phyloP scores from a whole-genome alignment of 2,888 invertebrate species.

The Microctonus hyperodae region DNA sequence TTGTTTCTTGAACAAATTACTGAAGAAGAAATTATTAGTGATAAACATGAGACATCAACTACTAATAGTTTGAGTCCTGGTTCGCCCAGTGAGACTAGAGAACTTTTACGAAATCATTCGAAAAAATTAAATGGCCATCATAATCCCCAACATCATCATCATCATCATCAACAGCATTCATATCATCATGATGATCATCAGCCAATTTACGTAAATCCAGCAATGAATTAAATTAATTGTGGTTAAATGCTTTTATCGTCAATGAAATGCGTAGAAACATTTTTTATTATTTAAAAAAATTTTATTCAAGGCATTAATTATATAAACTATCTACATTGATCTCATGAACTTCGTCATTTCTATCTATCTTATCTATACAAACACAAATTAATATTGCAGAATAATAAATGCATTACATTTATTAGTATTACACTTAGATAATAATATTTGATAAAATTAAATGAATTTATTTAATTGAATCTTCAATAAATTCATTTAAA shows the following conservation, averaged over 20 bases:
- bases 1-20: slow-evolving; percentile 74
- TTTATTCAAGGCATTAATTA: background rate
- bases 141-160: slow-evolving; percentile 47
- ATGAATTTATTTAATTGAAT: too few species aligned
- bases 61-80: slow-evolving; percentile 71
- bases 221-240: slow-evolving; percentile 41
- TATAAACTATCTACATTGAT: background rate
- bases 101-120: slow-evolving; percentile 68
- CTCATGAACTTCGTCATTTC: background rate
- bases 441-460: background rate
- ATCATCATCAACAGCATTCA: slow-evolving; percentile 41
- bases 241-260: background rate
- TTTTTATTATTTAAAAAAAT: background rate
- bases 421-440: too few species aligned
- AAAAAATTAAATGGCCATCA: slow-evolving; percentile 55
- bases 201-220: slow-evolving; percentile 51
- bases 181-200: slow-evolving; percentile 36
- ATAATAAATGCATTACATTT: too few species aligned
- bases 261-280: background rate
- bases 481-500: too few species aligned
- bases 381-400: background rate
- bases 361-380: background rate
- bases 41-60: slow-evolving; percentile 67
- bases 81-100: slow-evolving; percentile 74
- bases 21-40: slow-evolving; percentile 72